Percentiles rank a stretch among this genome's conserved stretches.
These are phyloP conservation scores for Philantomba maxwellii DNA, from an alignment of 2,113 vertebrate species.

Conservation along the genomic window DNA sequence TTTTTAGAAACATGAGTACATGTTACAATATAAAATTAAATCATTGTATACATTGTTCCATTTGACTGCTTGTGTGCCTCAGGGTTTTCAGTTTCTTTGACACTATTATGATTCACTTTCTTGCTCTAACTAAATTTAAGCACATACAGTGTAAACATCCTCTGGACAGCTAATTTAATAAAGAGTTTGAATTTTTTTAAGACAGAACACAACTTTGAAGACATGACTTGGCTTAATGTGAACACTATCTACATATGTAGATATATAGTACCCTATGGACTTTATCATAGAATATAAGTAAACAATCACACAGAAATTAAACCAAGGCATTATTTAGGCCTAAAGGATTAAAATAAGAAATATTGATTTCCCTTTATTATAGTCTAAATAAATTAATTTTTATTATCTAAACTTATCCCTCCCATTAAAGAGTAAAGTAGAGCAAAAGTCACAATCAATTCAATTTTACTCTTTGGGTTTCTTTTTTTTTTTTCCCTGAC, in stretches of 20 bases:
- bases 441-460: neutral
- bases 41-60: neutral
- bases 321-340: neutral
- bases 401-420: neutral
- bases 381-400: neutral
- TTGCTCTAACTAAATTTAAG: neutral
- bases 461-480: neutral
- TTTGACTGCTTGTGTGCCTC: neutral
- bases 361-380: neutral
- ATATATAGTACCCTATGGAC: neutral
- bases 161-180: slow-evolving; percentile 3
- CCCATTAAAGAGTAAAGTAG: neutral
- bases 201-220: neutral
- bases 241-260: neutral
- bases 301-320: neutral
- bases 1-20: neutral
- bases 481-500: neutral
- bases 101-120: neutral
- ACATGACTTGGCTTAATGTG: neutral
- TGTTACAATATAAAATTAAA: slow-evolving; percentile 12
- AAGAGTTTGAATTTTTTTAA: neutral
- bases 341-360: slow-evolving; percentile 8
- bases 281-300: neutral
- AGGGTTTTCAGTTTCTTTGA: neutral
- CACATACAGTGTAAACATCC: neutral